Evolutionary conservation across 2,888 invertebrate species (phyloP).

Genomic region (Acheta domesticus): DNA sequence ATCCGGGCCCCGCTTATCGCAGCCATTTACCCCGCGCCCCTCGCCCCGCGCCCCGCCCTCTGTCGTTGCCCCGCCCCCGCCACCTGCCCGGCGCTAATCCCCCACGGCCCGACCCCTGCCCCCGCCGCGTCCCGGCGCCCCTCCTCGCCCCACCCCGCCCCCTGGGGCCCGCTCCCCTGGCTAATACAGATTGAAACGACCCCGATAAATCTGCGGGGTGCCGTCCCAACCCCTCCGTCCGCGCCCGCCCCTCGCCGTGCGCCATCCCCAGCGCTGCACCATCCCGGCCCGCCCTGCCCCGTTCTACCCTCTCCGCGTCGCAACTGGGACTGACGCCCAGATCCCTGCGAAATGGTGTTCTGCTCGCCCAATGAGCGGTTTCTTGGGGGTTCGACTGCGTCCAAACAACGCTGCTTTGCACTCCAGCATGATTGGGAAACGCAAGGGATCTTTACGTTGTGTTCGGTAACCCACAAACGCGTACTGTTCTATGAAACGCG

Average conservation of each 20-base stretch:
- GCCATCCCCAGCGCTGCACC: neutral
- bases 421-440: no score
- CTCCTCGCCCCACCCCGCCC: neutral
- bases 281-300: neutral
- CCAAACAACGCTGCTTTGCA: no score
- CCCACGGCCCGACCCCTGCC: neutral
- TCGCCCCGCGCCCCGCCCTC: neutral
- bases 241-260: neutral
- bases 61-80: neutral
- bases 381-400: no score
- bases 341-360: no score
- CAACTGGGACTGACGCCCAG: no score
- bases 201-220: slow-evolving; percentile 18
- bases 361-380: no score
- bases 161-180: neutral
- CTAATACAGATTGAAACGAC: slow-evolving; percentile 18
- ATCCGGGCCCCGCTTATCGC: slow-evolving; percentile 1
- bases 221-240: neutral
- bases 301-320: no score
- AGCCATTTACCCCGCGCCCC: neutral
- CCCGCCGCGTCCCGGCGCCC: neutral
- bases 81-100: neutral
- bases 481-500: no score
- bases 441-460: no score
- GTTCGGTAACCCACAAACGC: no score